Evolutionary conservation across 2,797 vertebrate species (phyloP), one percentile per base, ranked within the genome.

Genomic region (Philypnodon macrostomus): DNA sequence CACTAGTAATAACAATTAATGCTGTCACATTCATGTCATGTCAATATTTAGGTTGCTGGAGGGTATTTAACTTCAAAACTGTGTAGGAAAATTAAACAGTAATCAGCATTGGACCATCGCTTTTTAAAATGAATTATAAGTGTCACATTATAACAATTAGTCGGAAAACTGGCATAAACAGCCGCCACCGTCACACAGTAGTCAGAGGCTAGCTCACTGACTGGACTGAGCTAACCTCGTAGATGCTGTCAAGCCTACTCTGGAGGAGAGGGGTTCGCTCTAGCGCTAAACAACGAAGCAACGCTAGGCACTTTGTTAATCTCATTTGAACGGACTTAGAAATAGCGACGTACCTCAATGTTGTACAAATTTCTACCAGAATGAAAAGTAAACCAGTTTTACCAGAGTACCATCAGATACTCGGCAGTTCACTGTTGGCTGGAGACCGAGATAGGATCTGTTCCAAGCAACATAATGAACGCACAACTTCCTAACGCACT

Each of bases 221-320:
- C 53, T 41, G 44, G 45, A 11, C 59, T n/a, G 9, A 56, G 80
- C 73, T 79, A 80, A 77, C 65, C 64, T 33, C 46, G 69, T 66
- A 48, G 81, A 80, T 70, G 76, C 80, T 72, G 70, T 52, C 66
- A 56, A 61, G 38, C 61, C 38, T 36, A 60, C 23, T 19, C 17
- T 13, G 26, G 24, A 46, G 34, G 15, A 33, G 48, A 34, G 30
- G 9, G 44, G 29, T 30, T 17, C 8, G 44, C 34, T 30, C 45
- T 7, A 29, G 34, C 59, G 71, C 71, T 58, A 58, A 12, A 8
- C 19, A 41, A 7, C 23, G 14, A 41, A 14, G 4, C 23, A n/a
- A 53, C 73, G 58, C 65, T 18, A 4, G n/a, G 13, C 55, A 18
- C 36, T 15, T 18, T n/a, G 36, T 32, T 16, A 10, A 1, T 13